Evolutionary conservation across 2,797 vertebrate species (phyloP).

Genomic region (Alca torda): DNA sequence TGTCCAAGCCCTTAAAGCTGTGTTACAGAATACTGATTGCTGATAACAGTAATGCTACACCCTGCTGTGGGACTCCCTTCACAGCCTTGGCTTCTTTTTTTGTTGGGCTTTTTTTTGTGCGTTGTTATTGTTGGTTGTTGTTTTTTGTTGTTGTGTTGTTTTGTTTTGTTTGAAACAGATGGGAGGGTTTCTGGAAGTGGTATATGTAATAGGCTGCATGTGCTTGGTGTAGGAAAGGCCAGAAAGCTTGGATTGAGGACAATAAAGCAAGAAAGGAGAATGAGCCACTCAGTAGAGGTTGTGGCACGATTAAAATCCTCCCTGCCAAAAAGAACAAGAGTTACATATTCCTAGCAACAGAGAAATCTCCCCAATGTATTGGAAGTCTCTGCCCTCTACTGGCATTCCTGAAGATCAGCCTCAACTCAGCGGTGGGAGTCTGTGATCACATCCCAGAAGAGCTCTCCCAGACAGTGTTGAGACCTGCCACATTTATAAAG

Average conservation of each 20-base stretch:
- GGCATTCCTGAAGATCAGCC: neutral
- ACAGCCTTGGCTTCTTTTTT: neutral
- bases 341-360: neutral
- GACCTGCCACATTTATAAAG: neutral
- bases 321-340: neutral
- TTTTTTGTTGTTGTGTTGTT: rapidly evolving
- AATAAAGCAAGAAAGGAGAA: neutral
- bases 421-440: neutral
- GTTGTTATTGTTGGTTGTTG: neutral
- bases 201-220: rapidly evolving
- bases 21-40: neutral
- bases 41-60: neutral
- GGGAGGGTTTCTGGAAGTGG: neutral
- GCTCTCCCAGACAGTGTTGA: neutral
- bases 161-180: neutral
- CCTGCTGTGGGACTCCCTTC: neutral
- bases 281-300: neutral
- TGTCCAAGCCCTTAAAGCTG: neutral
- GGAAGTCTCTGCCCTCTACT: slow-evolving; percentile 55
- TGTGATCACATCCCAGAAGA: rapidly evolving
- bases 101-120: too few relatives aligned
- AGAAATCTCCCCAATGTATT: neutral
- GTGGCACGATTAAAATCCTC: neutral
- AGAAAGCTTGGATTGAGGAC: neutral
- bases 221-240: neutral